Conservation (phyloP, 1,140 invertebrate genomes). For the Drosophila busckii region DNA sequence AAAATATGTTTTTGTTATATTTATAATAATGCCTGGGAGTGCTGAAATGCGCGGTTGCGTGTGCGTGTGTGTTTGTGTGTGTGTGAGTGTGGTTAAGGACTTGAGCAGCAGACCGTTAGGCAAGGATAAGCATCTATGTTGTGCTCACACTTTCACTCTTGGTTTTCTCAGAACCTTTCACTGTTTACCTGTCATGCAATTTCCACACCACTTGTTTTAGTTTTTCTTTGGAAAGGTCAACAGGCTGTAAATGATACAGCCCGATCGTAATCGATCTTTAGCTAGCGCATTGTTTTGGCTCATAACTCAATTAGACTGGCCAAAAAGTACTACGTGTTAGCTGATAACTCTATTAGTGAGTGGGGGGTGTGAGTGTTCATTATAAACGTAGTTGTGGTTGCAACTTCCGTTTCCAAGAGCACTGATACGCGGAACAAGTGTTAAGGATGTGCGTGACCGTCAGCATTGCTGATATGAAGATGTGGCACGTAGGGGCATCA, state of each 20-base stretch:
- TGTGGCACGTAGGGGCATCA: slow-evolving; percentile 30
- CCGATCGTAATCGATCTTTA: slow-evolving; percentile 62
- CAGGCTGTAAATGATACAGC: slow-evolving; percentile 39
- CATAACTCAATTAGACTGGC: slow-evolving; percentile 63
- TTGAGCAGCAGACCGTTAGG: not conserved
- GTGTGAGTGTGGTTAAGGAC: slow-evolving; percentile 4
- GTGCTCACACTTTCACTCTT: slow-evolving; percentile 53
- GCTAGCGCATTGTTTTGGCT: slow-evolving; percentile 51
- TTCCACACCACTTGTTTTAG: slow-evolving; percentile 9
- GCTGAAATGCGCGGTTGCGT: too few relatives aligned
- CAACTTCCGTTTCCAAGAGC: slow-evolving; percentile 58
- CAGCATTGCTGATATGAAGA: slow-evolving; percentile 17
- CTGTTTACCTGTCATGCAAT: slow-evolving; percentile 47
- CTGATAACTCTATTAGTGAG: slow-evolving; percentile 45
- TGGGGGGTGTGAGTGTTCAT: too few relatives aligned
- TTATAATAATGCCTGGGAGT: slow-evolving; percentile 74
- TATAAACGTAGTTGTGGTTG: not conserved
- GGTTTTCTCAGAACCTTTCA: slow-evolving; percentile 29
- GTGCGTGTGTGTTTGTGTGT: slow-evolving; percentile 26
- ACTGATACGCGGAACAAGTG: slow-evolving; percentile 44
- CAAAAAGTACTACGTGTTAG: slow-evolving; percentile 38
- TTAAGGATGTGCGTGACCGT: slow-evolving; percentile 66
- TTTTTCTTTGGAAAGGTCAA: slow-evolving; percentile 30
- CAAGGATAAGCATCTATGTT: slow-evolving; percentile 29
- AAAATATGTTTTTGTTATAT: slow-evolving; percentile 59